Evolutionary conservation across 2,888 invertebrate genomes (phyloP), one percentile per base, ranked within the genome.

Genomic region (Scaptodrosophila latifasciaeformis): DNA sequence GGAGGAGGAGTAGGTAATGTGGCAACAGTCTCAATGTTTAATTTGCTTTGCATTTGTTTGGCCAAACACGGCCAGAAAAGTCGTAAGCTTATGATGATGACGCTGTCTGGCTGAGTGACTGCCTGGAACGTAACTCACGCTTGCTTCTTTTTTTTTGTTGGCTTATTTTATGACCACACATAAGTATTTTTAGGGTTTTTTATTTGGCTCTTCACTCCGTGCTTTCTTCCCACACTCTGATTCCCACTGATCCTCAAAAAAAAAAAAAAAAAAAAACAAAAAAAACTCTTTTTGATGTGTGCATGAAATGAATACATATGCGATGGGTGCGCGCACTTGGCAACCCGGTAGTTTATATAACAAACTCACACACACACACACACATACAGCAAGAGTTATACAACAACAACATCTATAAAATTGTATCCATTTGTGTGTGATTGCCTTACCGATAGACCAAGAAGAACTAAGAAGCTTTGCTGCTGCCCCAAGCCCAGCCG

Each of bases 41-140:
- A 78, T 72, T 72, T 78, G 54, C 66, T 71, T 78, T 74, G 72
- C 78, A 74, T 74, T 75, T 60, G 75, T 67, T 77, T 75, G 71
- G 62, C 68, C 64, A 64, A 71, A 71, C 37, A 13, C 37, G 15
- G 62, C 46, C 60, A 59, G 58, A 47, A 18, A 43, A 17, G 55
- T 48, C 48, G 31, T 37, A 34, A 48, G 53, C 65, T 65, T 59
- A 67, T 57, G 65, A 54, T 61, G 67, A 59, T 58, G 70, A 65
- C 58, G 58, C 59, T 21, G 59, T 37, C 40, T 40, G 59, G 44
- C 37, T 45, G 56, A 59, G 17, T n/a, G 49, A 55, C 29, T 30
- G 62, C 47, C 35, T 5, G 21, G 47, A 58, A 66, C 67, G 65
- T 72, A 78, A 70, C 78, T 78, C 63, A 62, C 60, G 65, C 71